These are phyloP conservation scores for Sylvia atricapilla DNA, from an alignment of 2,113 vertebrate genomes.

Conservation along the genomic window DNA sequence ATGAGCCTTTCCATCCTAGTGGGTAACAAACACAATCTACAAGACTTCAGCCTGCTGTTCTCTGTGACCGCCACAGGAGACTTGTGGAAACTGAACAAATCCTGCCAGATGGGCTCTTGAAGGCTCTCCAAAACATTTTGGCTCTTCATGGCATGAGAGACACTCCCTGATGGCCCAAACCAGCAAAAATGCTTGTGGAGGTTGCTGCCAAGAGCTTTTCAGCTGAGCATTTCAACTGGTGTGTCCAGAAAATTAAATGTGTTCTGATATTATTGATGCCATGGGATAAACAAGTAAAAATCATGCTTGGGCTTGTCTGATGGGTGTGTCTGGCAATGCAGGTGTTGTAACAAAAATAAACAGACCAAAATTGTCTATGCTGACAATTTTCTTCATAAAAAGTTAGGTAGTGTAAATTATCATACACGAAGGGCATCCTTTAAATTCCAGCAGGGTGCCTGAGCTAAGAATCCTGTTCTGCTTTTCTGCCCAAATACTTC, in stretches of 20 bases:
- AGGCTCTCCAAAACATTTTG: neutral
- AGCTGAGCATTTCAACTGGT: neutral
- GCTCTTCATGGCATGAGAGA: neutral
- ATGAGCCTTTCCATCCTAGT: neutral
- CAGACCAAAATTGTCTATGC: neutral
- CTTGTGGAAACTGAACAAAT: neutral
- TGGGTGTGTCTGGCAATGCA: neutral
- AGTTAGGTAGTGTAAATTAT: neutral
- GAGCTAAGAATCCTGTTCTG: neutral
- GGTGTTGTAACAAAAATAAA: neutral
- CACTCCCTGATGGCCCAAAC: neutral
- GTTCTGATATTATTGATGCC: neutral
- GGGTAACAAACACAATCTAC: fast-evolving
- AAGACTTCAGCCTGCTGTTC: neutral
- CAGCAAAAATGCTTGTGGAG: neutral
- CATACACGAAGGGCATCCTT: neutral
- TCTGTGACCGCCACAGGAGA: neutral
- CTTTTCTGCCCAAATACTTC: neutral
- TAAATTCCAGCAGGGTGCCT: neutral
- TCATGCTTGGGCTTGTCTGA: neutral
- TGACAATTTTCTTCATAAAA: neutral
- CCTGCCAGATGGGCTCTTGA: neutral
- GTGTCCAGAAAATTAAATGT: neutral
- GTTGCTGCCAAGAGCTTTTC: neutral
- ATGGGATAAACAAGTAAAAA: neutral